Evolutionary conservation across 2,797 vertebrate species (phyloP).

Genomic region (Moxostoma hubbsi): DNA sequence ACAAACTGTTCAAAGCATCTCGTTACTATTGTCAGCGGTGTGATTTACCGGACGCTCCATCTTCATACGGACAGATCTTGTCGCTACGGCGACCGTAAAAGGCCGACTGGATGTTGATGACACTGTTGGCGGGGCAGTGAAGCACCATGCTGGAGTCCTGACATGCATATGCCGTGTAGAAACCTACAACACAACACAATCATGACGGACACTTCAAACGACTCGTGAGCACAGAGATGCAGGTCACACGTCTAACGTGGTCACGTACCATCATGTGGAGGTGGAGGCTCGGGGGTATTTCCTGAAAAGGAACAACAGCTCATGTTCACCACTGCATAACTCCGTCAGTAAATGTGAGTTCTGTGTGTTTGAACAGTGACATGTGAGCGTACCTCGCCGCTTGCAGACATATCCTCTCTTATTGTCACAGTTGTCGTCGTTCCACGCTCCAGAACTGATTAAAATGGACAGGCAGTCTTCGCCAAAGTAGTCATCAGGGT

Average conservation of each 20-base stretch:
- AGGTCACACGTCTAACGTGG: neutral
- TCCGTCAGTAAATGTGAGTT: neutral
- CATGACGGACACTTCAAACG: neutral
- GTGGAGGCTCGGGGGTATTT: constrained; percentile 74
- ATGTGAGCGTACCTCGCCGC: constrained; percentile 67
- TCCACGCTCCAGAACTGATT: constrained; percentile 78
- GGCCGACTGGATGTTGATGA: constrained; percentile 81
- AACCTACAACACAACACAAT: constrained; percentile 65
- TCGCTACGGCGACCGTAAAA: constrained; percentile 73
- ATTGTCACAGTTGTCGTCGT: constrained; percentile 77
- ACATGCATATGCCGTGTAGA: constrained; percentile 72
- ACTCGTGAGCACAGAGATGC: neutral
- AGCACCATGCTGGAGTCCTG: constrained; percentile 69
- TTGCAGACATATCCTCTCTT: constrained; percentile 82
- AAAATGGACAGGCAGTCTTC: constrained; percentile 79
- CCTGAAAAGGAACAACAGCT: constrained; percentile 64
- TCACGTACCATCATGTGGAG: constrained; percentile 78
- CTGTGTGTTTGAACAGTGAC: no score
- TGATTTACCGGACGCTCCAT: constrained; percentile 49
- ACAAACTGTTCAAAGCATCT: neutral
- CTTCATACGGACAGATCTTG: constrained; percentile 71
- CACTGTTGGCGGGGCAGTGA: constrained; percentile 75
- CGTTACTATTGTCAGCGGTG: neutral
- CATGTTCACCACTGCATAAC: neutral
- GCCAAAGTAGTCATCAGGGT: constrained; percentile 74